Evolutionary conservation across 2,888 invertebrate genomes (phyloP).

Genomic region (Germaria angustata): DNA sequence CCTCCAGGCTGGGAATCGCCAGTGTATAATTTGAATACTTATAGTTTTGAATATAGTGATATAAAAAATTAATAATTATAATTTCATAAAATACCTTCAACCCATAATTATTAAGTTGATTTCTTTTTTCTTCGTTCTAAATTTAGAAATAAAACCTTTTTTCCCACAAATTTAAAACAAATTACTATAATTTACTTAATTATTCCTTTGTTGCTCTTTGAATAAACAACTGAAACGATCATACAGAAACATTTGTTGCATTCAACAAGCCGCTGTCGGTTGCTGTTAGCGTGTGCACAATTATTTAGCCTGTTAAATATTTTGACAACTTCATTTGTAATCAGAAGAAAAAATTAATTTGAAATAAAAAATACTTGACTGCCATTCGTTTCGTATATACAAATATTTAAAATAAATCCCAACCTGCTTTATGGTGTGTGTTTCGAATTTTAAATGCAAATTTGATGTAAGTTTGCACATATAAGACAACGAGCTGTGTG

Average conservation of each 20-base stretch:
- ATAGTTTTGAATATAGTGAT: too few species aligned
- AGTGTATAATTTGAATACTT: too few species aligned
- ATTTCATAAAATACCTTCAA: too few species aligned
- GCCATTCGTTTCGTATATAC: conserved; percentile 34
- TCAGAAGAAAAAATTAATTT: conserved; percentile 32
- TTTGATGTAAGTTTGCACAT: conserved; percentile 47
- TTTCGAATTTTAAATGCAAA: conserved; percentile 59
- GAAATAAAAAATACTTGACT: conserved; percentile 44
- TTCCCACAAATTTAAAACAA: background rate
- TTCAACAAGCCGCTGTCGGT: conserved; percentile 22
- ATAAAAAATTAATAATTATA: too few species aligned
- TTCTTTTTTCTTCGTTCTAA: too few species aligned
- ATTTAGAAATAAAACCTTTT: too few species aligned
- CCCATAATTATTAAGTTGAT: too few species aligned
- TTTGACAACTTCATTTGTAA: conserved; percentile 68
- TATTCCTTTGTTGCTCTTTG: background rate
- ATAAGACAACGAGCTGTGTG: conserved; percentile 6
- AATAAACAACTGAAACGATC: background rate
- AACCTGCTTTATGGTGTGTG: conserved; percentile 38
- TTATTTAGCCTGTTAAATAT: conserved; percentile 66
- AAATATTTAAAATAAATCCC: conserved; percentile 27
- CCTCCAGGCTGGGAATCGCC: too few species aligned
- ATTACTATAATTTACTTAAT: conserved; percentile 1
- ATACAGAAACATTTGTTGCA: conserved; percentile 12
- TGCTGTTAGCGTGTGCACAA: conserved; percentile 45